phyloP scores from a whole-genome alignment of 1,140 invertebrate genomes.

The Dreissena rostriformis region DNA sequence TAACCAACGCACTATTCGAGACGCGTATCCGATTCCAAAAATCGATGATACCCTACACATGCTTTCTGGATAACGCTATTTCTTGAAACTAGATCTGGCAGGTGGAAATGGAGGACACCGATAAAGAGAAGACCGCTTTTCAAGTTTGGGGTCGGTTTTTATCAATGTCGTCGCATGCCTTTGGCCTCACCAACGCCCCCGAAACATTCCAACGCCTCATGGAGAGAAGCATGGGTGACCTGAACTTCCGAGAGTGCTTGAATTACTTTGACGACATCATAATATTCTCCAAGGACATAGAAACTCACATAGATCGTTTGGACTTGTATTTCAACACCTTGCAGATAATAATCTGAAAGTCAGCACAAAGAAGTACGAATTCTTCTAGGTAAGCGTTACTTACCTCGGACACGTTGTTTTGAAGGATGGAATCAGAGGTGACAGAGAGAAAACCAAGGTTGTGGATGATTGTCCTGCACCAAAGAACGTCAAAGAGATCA shows the following conservation, averaged over 20 bases:
- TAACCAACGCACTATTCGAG: neutral
- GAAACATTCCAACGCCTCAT: slow-evolving; percentile 20
- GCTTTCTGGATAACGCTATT: slow-evolving; percentile 1
- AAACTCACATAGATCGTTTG: neutral
- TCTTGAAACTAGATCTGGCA: slow-evolving; percentile 18
- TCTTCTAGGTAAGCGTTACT: neutral
- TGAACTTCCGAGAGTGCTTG: slow-evolving; percentile 1
- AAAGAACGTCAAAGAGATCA: too few relatives aligned
- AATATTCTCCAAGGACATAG: neutral
- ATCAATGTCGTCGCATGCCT: neutral
- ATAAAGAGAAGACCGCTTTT: too few relatives aligned
- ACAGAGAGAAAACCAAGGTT: neutral
- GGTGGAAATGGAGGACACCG: slow-evolving; percentile 1
- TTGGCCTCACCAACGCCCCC: neutral
- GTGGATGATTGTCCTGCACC: slow-evolving; percentile 2
- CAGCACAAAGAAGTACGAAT: neutral
- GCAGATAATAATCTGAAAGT: slow-evolving; percentile 4
- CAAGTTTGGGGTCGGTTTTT: slow-evolving; percentile 15
- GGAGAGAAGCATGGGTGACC: neutral
- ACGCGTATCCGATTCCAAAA: neutral
- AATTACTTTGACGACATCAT: slow-evolving; percentile 32
- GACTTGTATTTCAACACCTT: neutral
- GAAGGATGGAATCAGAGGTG: neutral
- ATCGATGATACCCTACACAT: too few relatives aligned
- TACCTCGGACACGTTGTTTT: neutral